Evolutionary conservation across 1,140 invertebrate species (phyloP).

Genomic region (Pogonomyrmex californicus): DNA sequence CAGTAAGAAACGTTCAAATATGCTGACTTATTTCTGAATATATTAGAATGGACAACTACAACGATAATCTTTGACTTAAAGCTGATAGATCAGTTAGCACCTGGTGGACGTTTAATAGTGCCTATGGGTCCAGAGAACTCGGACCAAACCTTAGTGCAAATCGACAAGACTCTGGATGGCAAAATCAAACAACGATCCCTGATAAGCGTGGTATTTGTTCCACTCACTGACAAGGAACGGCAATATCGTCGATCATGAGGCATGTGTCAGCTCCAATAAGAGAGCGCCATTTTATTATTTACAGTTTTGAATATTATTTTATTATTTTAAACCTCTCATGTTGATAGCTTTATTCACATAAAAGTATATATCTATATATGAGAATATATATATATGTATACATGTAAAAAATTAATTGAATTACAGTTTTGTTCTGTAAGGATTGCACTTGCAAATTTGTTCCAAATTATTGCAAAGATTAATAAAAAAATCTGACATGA

Average conservation of each 20-base stretch:
- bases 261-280: constrained; percentile 77
- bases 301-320: constrained; percentile 30
- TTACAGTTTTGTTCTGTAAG: background rate
- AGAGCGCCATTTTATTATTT: constrained; percentile 47
- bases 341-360: background rate
- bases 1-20: constrained; percentile 73
- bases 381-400: too few relatives aligned
- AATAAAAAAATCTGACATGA: background rate
- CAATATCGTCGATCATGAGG: constrained; percentile 87
- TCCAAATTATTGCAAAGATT: background rate
- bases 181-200: constrained; percentile 92
- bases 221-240: constrained; percentile 95
- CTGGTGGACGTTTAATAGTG: constrained; percentile 92
- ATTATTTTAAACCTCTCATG: background rate
- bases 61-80: constrained; percentile 87
- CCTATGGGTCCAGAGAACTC: constrained; percentile 95
- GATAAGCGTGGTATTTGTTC: constrained; percentile 99
- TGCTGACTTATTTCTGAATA: background rate
- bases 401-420: background rate
- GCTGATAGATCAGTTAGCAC: constrained; percentile 89
- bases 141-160: constrained; percentile 93
- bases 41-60: constrained; percentile 87
- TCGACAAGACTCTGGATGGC: constrained; percentile 96
- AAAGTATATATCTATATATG: background rate
- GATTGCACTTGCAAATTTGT: background rate